Base-by-base conservation (phyloP, 2,888 invertebrate genomes). In the Caenorhabditis macrosperma region DNA sequence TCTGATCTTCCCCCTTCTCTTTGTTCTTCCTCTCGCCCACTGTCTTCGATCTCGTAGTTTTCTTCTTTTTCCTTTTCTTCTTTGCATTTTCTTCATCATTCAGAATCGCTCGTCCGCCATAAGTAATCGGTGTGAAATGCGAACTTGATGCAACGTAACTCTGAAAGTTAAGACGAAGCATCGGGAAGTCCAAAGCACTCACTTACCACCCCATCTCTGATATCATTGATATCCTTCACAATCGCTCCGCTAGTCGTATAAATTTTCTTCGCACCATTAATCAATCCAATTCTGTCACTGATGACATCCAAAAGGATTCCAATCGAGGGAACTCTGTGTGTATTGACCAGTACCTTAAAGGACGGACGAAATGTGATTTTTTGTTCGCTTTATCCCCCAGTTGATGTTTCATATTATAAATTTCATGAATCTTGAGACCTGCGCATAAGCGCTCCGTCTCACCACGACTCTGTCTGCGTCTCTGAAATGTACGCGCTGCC, bases 111-210 rank as follows among this genome's bases (percentile, higher is more conserved):
- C 63, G 61, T 24, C 68, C 79, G 12, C 85, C 84, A 28, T 85
- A 85, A 10, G 59, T 52, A 26, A 82, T 44, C 6, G 84, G 82
- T 5, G 81, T 75, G 44, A 85, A 85, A 24, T 69, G 66, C 2
- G 83, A 79, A 28, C 84, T 85, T 0, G 84, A 83, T 4, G 85
- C 85, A 26, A 85, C 84, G 44, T 83, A 83, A 38, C 48, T 76
- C 78, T 83, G 46, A 15, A 61, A 52, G 24, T 17, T n/a, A 26
- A 24, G 20, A 38, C 12, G 7, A 20, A 38, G 9, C 1, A 12
- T 46, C 24, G 44, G n/a, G n/a, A n/a, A n/a, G n/a, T n/a, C n/a
- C n/a, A n/a, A n/a, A n/a, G n/a, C n/a, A n/a, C n/a, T n/a, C n/a
- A 44, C 41, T 1, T 22, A 82, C 83, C 77, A 64, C 64, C 28